Conservation (phyloP, 2,113 vertebrate species). For the Atractosteus spatula region DNA sequence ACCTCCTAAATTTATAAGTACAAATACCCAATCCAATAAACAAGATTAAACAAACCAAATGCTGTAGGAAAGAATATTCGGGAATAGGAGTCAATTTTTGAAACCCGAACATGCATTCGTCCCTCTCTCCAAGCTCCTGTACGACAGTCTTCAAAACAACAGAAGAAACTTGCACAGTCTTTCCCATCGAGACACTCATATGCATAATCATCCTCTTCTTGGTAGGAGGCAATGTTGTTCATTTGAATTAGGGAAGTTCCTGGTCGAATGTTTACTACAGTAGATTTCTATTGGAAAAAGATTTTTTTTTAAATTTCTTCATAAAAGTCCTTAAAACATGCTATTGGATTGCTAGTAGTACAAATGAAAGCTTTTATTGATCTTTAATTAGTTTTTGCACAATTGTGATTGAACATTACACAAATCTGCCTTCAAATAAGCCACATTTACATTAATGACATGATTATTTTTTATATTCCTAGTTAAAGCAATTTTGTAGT, state of each 20-base stretch:
- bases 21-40: slow-evolving; percentile 95
- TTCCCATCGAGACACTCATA: slow-evolving; percentile 94
- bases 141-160: slow-evolving; percentile 93
- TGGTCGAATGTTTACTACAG: slow-evolving; percentile 72
- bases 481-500: too few relatives aligned
- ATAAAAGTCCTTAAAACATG: too few relatives aligned
- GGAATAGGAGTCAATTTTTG: slow-evolving; percentile 93
- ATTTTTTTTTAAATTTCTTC: too few relatives aligned
- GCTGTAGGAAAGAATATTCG: slow-evolving; percentile 95
- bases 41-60: slow-evolving; percentile 91
- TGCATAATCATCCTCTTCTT: slow-evolving; percentile 75
- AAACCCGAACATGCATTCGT: slow-evolving; percentile 89
- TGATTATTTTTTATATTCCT: too few relatives aligned
- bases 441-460: too few relatives aligned
- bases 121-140: slow-evolving; percentile 91
- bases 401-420: too few relatives aligned
- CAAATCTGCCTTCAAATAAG: too few relatives aligned
- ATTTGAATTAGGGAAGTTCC: slow-evolving; percentile 87
- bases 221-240: slow-evolving; percentile 79
- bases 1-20: slow-evolving; percentile 72
- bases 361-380: too few relatives aligned
- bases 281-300: slow-evolving; percentile 58
- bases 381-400: too few relatives aligned
- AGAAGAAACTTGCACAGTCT: slow-evolving; percentile 92
- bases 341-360: too few relatives aligned